Evolutionary conservation across 2,888 invertebrate species (phyloP), one percentile per base, ranked within the genome.

Genomic region (Dione vanillae): DNA sequence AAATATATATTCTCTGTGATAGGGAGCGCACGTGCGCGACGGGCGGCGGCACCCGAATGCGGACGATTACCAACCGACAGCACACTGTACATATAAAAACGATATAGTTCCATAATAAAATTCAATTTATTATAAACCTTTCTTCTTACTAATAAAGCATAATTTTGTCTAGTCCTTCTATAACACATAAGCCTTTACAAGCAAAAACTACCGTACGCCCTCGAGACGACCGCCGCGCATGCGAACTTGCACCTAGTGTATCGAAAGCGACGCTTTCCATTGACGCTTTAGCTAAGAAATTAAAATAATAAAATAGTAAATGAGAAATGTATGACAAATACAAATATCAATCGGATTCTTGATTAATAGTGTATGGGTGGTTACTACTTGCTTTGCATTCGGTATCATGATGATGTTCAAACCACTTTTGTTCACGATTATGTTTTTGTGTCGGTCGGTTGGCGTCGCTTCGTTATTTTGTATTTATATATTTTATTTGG

Each of bases 181-280:
- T 3, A 2, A 9, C 9, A 79, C 64, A 73, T 84, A 78, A 0
- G 70, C 56, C 74, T 3, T 80, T 84, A 73, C 66, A 35, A 7
- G n/a, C 41, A 62, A 69, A 69, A 52, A 68, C 67, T 56, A 79
- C 77, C 72, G 78, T 81, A 85, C 85, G 87, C 89, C 90, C 88
- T 87, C 88, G 89, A 88, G 89, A 87, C 86, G 84, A 84, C 85
- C 84, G 83, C 80, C 83, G 90, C 90, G 90, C 91, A 91, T 90
- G 90, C 90, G 89, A 83, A 86, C 82, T 86, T 73, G 62, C 79
- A 72, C 76, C 76, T 82, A 81, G 75, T 77, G 72, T 76, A 79
- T 77, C 74, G 70, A 74, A 73, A 47, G 75, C 69, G 71, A 72
- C 71, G 35, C 67, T 56, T 77, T 84, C 80, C 86, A 88, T 81